These are phyloP conservation scores for Coranthus polyacanthus DNA, from an alignment of 2,797 vertebrate species.

Conservation along the genomic window DNA sequence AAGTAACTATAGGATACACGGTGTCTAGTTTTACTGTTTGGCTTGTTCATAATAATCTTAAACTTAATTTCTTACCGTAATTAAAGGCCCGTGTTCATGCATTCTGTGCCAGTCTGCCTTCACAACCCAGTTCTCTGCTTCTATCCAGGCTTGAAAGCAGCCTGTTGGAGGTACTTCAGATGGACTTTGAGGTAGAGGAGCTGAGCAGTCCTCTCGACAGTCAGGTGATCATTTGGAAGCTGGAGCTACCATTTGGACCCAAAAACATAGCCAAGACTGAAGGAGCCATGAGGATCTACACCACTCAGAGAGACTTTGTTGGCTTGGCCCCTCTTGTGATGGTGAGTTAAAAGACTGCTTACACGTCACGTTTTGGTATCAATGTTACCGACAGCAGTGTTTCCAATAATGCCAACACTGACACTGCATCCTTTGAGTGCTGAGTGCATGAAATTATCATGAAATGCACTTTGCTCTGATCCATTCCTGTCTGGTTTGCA, in stretches of 20 bases:
- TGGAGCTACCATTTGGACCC: conserved; percentile 87
- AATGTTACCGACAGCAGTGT: conserved; percentile 35
- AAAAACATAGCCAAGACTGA: conserved; percentile 80
- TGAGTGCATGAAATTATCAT: conserved; percentile 62
- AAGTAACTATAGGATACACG: no score
- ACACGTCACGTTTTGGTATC: conserved; percentile 16
- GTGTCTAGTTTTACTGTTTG: not conserved
- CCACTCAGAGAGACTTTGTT: conserved; percentile 91
- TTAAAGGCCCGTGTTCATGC: no score
- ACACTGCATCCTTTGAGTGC: conserved; percentile 52
- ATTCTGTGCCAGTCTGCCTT: no score
- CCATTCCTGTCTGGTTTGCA: conserved; percentile 65
- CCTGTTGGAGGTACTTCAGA: conserved; percentile 91
- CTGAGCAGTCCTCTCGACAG: conserved; percentile 86
- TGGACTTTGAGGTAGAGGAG: conserved; percentile 92
- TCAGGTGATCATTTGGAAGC: conserved; percentile 94
- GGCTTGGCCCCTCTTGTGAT: conserved; percentile 92
- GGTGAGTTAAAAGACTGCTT: conserved; percentile 85
- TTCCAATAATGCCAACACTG: conserved; percentile 45
- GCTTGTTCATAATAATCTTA: not conserved
- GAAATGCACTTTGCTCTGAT: conserved; percentile 70
- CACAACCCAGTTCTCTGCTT: conserved; percentile 19
- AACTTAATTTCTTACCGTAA: no score
- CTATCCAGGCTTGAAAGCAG: conserved; percentile 77
- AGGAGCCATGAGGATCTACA: conserved; percentile 92